Percentiles rank a stretch among this genome's conserved stretches.
Conservation (phyloP, 2,888 invertebrate species). For the Phyllotreta cruciferae region DNA sequence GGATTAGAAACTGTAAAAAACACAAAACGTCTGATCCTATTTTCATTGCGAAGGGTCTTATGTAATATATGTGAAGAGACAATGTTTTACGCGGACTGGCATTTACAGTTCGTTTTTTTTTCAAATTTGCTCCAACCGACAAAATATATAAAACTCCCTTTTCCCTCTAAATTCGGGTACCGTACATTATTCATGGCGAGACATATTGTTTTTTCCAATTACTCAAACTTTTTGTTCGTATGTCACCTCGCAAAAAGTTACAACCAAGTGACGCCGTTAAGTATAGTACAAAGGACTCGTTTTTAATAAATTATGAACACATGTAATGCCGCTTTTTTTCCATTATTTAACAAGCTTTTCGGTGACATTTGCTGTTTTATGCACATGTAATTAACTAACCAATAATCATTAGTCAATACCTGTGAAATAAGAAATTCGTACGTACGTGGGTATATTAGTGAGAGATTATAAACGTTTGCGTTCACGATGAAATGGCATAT, state of each 20-base stretch:
- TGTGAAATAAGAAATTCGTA: too few species aligned
- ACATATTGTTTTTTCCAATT: conserved; percentile 30
- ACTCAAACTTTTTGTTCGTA: conserved; percentile 26
- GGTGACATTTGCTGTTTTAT: conserved; percentile 10
- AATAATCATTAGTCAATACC: too few species aligned
- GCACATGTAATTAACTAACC: background rate
- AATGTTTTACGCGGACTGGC: too few species aligned
- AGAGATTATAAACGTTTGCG: conserved; percentile 29
- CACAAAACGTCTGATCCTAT: conserved; percentile 10
- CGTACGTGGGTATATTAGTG: background rate
- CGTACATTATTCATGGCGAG: conserved; percentile 25
- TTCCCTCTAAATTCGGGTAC: conserved; percentile 20
- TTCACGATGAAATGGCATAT: conserved; percentile 27
- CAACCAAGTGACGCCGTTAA: conserved; percentile 21
- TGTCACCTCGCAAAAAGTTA: conserved; percentile 27
- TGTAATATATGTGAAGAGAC: background rate
- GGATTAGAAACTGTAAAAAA: background rate
- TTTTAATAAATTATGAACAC: conserved; percentile 27
- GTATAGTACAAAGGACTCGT: conserved; percentile 21
- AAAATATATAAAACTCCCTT: conserved; percentile 24
- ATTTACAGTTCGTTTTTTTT: conserved; percentile 9
- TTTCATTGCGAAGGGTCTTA: conserved; percentile 4
- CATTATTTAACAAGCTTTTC: conserved; percentile 8
- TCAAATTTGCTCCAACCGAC: conserved; percentile 17
- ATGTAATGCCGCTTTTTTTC: conserved; percentile 13